Evolutionary conservation across 2,888 invertebrate genomes (phyloP).

Genomic region (Tinea trinotella): DNA sequence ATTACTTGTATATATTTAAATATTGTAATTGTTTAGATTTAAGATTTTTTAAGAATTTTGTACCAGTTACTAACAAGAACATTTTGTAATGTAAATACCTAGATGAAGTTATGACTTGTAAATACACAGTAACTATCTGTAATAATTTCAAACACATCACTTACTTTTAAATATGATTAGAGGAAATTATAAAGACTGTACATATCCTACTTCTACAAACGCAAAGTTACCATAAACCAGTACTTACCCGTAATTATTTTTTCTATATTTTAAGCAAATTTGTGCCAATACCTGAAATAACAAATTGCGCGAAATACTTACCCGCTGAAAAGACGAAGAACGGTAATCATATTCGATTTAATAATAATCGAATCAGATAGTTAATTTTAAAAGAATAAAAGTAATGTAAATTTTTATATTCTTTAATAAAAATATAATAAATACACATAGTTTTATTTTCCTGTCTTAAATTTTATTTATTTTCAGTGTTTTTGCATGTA

Average conservation of each 20-base stretch:
- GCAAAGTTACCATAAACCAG: constrained; percentile 12
- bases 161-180: constrained; percentile 5
- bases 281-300: background rate
- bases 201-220: background rate
- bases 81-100: constrained; percentile 44
- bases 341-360: background rate
- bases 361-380: background rate
- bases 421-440: constrained; percentile 60
- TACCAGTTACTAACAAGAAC: constrained; percentile 36
- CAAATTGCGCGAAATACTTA: no score
- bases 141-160: background rate
- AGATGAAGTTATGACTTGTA: constrained; percentile 12
- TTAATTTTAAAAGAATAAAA: background rate
- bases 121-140: constrained; percentile 16
- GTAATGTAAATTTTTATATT: constrained; percentile 63
- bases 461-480: background rate
- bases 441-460: constrained; percentile 39
- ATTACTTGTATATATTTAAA: constrained; percentile 58
- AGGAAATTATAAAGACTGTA: constrained; percentile 4
- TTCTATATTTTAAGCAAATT: background rate
- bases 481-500: constrained; percentile 6
- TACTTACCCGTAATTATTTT: background rate
- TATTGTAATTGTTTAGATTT: constrained; percentile 37
- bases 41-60: constrained; percentile 40
- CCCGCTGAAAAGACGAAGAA: no score